Percentiles rank a stretch among this genome's conserved stretches.
These are phyloP conservation scores for Notarius quadriscutis DNA, from an alignment of 2,113 vertebrate species.

Conservation along the genomic window DNA sequence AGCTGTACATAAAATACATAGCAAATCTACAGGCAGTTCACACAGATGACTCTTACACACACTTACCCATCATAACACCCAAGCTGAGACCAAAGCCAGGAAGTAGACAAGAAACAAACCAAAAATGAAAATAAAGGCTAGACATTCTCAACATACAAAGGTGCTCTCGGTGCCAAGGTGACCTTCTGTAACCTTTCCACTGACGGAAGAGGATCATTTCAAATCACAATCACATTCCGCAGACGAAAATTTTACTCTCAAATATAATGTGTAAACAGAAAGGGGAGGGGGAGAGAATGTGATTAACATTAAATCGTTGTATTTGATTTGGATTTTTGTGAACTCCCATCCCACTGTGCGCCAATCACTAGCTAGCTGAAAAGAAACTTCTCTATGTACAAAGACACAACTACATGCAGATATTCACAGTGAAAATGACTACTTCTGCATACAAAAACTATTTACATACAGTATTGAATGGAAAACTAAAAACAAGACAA, in stretches of 20 bases:
- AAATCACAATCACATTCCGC: not conserved
- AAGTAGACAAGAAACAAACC: not conserved
- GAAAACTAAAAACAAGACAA: conserved; percentile 11
- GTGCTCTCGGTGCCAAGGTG: conserved; percentile 18
- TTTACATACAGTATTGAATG: conserved; percentile 47
- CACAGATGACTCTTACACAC: not conserved
- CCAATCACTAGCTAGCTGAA: not conserved
- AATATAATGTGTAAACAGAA: not conserved
- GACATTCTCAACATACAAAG: conserved; percentile 34
- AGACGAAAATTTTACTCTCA: not conserved
- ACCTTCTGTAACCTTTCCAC: conserved; percentile 20
- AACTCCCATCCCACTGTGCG: not conserved
- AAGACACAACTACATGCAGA: conserved; percentile 3
- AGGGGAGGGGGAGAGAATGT: not conserved
- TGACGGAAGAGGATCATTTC: not conserved
- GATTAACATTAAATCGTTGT: not conserved
- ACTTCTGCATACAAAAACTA: conserved; percentile 37
- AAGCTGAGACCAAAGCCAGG: conserved; percentile 19
- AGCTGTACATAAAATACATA: conserved; percentile 59
- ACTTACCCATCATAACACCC: not conserved
- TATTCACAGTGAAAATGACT: conserved; percentile 48
- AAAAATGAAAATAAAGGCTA: conserved; percentile 15
- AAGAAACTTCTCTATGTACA: conserved; percentile 29
- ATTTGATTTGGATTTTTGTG: not conserved
- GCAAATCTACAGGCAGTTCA: conserved; percentile 30